These are phyloP conservation scores for Drosophila chauvacae DNA, from an alignment of 1,140 invertebrate species.

Conservation along the genomic window DNA sequence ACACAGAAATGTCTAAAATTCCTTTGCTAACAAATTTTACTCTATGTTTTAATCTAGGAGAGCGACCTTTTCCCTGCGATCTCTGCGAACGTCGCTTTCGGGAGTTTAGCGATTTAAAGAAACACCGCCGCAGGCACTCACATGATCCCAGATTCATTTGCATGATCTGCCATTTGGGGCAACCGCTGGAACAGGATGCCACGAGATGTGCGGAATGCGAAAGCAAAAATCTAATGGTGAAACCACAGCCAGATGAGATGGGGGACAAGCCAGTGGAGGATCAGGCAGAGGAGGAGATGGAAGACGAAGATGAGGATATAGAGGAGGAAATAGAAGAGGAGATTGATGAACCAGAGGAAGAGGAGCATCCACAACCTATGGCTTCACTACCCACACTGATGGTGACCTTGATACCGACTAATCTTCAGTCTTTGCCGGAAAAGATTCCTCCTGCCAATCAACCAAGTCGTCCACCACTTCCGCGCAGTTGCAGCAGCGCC, in stretches of 20 bases:
- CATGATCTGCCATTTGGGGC: conserved; percentile 73
- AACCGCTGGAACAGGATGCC: conserved; percentile 70
- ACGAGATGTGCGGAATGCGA: conserved; percentile 74
- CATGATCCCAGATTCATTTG: conserved; percentile 87
- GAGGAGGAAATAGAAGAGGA: conserved; percentile 12
- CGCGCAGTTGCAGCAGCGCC: conserved; percentile 64
- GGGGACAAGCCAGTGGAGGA: conserved; percentile 5
- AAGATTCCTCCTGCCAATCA: conserved; percentile 13
- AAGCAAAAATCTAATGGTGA: conserved; percentile 66
- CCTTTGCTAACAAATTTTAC: background rate
- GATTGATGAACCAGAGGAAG: conserved; percentile 7
- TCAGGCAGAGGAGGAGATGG: conserved; percentile 7
- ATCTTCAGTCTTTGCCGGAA: conserved; percentile 7
- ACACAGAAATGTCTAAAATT: background rate
- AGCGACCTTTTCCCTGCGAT: conserved; percentile 84
- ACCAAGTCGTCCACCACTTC: conserved; percentile 36
- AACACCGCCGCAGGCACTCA: conserved; percentile 86
- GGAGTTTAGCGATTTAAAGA: conserved; percentile 85
- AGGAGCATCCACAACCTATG: conserved; percentile 1
- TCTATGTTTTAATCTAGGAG: conserved; percentile 51
- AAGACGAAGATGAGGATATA: conserved; percentile 8
- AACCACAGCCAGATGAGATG: conserved; percentile 33
- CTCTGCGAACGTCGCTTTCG: conserved; percentile 87
- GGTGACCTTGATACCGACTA: conserved; percentile 52
- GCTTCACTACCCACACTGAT: conserved; percentile 28